These are phyloP conservation scores for Mystacornis crossleyi DNA, from an alignment of 2,113 vertebrate species.

Conservation along the genomic window DNA sequence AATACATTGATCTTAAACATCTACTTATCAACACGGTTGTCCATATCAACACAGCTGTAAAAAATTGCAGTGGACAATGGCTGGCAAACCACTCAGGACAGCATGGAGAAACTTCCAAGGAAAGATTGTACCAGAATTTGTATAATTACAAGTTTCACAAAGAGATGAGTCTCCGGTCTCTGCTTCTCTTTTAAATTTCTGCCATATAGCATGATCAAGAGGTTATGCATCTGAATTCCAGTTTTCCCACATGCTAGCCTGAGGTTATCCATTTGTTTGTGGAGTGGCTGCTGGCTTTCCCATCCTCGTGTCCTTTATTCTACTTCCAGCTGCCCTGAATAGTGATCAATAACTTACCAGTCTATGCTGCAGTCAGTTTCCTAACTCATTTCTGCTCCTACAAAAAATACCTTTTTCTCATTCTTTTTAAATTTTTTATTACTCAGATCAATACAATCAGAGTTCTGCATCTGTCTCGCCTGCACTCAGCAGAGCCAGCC, in stretches of 20 bases:
- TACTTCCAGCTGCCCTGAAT: constrained; percentile 1
- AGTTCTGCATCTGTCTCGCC: constrained; percentile 9
- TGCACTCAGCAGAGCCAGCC: constrained; percentile 1
- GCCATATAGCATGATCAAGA: background rate
- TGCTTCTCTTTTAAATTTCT: background rate
- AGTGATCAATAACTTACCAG: constrained; percentile 5
- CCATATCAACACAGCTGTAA: background rate
- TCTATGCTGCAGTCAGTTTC: constrained; percentile 11
- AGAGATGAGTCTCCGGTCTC: background rate
- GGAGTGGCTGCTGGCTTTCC: background rate
- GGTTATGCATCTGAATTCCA: background rate
- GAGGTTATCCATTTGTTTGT: background rate
- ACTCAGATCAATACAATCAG: constrained; percentile 50
- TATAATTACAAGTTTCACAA: background rate
- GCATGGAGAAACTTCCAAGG: background rate
- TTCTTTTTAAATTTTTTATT: constrained; percentile 60
- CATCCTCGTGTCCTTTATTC: background rate
- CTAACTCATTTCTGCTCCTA: constrained; percentile 2
- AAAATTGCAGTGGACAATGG: background rate
- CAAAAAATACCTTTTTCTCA: background rate
- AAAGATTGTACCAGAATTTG: background rate
- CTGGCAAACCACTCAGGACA: background rate
- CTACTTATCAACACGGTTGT: background rate
- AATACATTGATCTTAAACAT: background rate
- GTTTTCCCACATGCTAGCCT: background rate